Evolutionary conservation across 2,113 vertebrate genomes (phyloP), one percentile per base, ranked within the genome.

Genomic region (Semnornis frantzii): DNA sequence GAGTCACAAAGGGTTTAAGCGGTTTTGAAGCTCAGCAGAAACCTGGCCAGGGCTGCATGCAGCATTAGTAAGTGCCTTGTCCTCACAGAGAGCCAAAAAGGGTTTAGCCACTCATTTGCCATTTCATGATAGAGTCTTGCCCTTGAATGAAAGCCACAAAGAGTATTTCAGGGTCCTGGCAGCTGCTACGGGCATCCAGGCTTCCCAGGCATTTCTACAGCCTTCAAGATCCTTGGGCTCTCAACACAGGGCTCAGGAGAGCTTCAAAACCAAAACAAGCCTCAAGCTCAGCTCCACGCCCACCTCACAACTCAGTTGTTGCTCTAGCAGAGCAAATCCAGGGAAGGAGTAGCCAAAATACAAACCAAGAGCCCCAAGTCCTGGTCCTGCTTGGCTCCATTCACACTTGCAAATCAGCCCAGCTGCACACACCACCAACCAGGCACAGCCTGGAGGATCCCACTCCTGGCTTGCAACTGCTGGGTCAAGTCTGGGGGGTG

Each of bases 401-500:
- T 21, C 4, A 3, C 60, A 20, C 6, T 0, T 1, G 46, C 42
- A 34, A 9, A 24, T 12, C 44, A 80, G 64, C 30, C 39, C 10
- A 11, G 58, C 64, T 37, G 63, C 57, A 25, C 7, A 0, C 63
- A 52, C 31, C 42, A 6, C 52, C 48, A 25, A 60, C 39, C 3
- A 1, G 25, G 34, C 30, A 7, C 50, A 55, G 46, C 72, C 37
- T 3, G 1, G 28, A n/a, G 23, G 17, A 4, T 34, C 33, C 57
- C 2, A 2, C 6, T 55, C 70, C 73, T 44, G 23, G 2, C 24
- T 58, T n/a, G 5, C 17, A 30, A 2, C 46, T 59, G 23, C 37
- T 25, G 31, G 21, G 33, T 18, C 5, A 1, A 37, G 31, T 17
- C 0, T 60, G 11, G 39, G 57, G 24, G 30, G 20, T 0, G 2